These are phyloP conservation scores for Rhipidura dahli DNA, from an alignment of 2,113 vertebrate genomes.

Conservation along the genomic window DNA sequence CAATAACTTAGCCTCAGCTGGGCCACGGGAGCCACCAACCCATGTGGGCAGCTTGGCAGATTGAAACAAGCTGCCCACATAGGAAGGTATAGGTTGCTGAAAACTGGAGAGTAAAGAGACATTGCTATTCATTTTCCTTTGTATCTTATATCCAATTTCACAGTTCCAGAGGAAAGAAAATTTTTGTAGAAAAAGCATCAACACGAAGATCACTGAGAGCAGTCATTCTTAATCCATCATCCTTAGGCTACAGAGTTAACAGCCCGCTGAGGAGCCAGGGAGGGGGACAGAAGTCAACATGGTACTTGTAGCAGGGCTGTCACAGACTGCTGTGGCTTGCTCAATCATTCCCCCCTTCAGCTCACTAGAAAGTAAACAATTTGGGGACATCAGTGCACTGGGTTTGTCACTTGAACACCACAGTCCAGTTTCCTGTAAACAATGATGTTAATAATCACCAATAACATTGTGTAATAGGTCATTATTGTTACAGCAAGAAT, in stretches of 20 bases:
- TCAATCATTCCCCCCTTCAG: background rate
- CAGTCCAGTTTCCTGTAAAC: background rate
- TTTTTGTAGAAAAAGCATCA: background rate
- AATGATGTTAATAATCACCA: background rate
- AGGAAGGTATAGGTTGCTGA: background rate
- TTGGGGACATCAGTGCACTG: background rate
- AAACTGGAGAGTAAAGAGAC: background rate
- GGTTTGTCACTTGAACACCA: background rate
- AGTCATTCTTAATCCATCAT: background rate
- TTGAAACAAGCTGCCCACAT: background rate
- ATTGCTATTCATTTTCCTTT: background rate
- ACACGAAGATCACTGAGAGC: background rate
- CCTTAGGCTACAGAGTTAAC: background rate
- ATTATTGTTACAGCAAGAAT: background rate
- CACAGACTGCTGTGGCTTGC: background rate
- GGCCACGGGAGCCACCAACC: background rate
- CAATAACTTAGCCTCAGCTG: background rate
- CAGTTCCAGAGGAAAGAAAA: background rate
- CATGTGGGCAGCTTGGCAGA: background rate
- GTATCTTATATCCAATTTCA: background rate
- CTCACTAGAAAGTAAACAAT: background rate
- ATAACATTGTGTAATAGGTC: background rate
- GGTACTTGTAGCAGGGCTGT: background rate
- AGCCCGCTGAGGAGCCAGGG: accelerated
- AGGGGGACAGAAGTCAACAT: background rate